Evolutionary conservation across 1,140 invertebrate genomes (phyloP), one percentile per base, ranked within the genome.

Genomic region (Marisa cornuarietis): DNA sequence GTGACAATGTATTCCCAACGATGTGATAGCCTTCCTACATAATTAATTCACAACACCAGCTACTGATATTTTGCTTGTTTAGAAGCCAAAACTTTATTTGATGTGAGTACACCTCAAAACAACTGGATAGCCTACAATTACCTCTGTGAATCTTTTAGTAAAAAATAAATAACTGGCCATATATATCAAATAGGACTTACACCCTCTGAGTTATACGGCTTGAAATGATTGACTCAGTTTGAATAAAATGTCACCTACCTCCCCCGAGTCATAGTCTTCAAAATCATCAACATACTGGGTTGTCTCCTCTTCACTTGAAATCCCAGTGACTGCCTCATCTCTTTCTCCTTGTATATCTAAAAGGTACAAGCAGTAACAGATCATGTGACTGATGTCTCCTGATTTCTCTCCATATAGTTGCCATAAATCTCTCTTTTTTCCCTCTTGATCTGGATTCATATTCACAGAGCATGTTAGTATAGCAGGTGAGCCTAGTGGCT

Each of bases 251-350:
- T 22, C 7, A 58, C 71, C 52, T 75, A 87, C 86, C 80, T 88
- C 84, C 80, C 81, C 81, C 14, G 84, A 83, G 54, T 87, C 84
- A 76, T 87, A 86, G 4, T 89, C 87, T 66, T 88, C 87, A 85
- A 87, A 87, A 72, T 88, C 87, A 83, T 88, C 86, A 76, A 79
- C 85, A 80, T 89, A 87, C 9, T 86, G 81, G 62, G 73, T 66
- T 61, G 69, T 63, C 69, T 80, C 78, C 26, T 79, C 74, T n/a
- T 83, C 83, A 31, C 71, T 79, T 1, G 22, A 26, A 20, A n/a
- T 73, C n/a, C 58, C 77, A n/a, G 76, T 80, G 49, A 65, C 77
- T 11, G 58, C 80, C 71, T 72, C 79, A 61, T 83, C 83, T 51
- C 82, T 82, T 62, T 85, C 84, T 71, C 81, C 85, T 74, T 79